These are phyloP conservation scores for Austrolebias charrua DNA, from an alignment of 2,797 vertebrate species.

Conservation along the genomic window DNA sequence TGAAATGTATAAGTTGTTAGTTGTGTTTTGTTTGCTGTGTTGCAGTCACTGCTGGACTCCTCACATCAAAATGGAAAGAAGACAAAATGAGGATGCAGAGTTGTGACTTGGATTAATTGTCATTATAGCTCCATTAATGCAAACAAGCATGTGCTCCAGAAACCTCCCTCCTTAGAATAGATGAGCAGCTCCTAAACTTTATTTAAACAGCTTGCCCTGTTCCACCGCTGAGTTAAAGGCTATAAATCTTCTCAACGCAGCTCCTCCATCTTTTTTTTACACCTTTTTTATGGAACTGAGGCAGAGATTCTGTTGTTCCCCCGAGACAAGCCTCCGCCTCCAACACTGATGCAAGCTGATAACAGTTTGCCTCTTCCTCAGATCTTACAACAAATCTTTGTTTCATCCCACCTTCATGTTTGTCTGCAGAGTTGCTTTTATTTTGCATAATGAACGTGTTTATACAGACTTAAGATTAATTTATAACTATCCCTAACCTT, in stretches of 20 bases:
- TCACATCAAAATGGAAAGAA: too few species aligned
- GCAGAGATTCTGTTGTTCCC: constrained; percentile 12
- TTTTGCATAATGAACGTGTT: constrained; percentile 32
- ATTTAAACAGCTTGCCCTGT: too few species aligned
- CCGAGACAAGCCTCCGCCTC: neutral
- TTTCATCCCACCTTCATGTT: constrained; percentile 26
- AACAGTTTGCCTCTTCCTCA: constrained; percentile 21
- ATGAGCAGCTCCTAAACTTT: neutral
- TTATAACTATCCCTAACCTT: constrained; percentile 1
- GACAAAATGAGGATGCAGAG: too few species aligned
- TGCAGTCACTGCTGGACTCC: too few species aligned
- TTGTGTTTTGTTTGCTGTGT: too few species aligned
- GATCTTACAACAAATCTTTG: constrained; percentile 3
- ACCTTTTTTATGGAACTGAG: constrained; percentile 36
- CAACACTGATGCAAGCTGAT: constrained; percentile 22
- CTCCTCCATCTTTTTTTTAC: neutral
- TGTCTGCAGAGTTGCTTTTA: constrained; percentile 1
- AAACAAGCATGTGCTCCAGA: neutral
- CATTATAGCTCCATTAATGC: neutral
- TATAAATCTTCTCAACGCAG: neutral
- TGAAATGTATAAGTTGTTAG: too few species aligned
- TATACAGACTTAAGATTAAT: constrained; percentile 6
- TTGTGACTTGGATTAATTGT: too few species aligned
- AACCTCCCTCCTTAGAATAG: neutral
- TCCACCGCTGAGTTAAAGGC: neutral